Evolutionary conservation across 2,888 invertebrate genomes (phyloP), one percentile per base, ranked within the genome.

Genomic region (Schrankia costaestrigalis): DNA sequence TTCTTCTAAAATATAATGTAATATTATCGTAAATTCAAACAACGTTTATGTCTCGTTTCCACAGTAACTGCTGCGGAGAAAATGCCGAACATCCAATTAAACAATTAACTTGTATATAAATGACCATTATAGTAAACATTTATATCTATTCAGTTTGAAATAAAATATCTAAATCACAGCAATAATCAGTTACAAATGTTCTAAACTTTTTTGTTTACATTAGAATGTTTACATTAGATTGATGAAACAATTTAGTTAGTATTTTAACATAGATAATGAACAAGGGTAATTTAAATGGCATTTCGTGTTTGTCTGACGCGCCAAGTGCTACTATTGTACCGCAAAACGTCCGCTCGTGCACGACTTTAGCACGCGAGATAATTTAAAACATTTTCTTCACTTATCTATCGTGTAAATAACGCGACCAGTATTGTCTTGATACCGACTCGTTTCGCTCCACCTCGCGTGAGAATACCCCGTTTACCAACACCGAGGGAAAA

Each of bases 381-480:
- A 71, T 75, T 75, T 74, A 70, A 69, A 75, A 71, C 76, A 73
- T 75, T 77, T 65, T 65, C 70, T 62, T 71, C 63, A 65, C 67
- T 78, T 75, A 76, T 75, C 78, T 78, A 68, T 71, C 69, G 62
- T 70, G 70, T 76, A 75, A 78, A 78, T 71, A 75, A 74, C 66
- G 53, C 51, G 50, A 57, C 51, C 59, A 46, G 70, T 68, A 78
- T 77, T 78, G 79, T 82, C 76, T 80, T 63, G 70, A 63, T 50
- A 55, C 50, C 63, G 71, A 63, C 72, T 68, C 57, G 72, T 67
- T 70, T 69, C 57, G 71, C 68, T 70, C 51, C 41, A 44, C 54
- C 54, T 83, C 65, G 83, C 85, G 84, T 85, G 81, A 76, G 74
- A 63, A 52, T 39, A 41, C 61, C 56, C 69, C 66, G 69, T 83